Evolutionary conservation across 1,140 invertebrate genomes (phyloP), one percentile per base, ranked within the genome.

Genomic region (Dryas iulia): DNA sequence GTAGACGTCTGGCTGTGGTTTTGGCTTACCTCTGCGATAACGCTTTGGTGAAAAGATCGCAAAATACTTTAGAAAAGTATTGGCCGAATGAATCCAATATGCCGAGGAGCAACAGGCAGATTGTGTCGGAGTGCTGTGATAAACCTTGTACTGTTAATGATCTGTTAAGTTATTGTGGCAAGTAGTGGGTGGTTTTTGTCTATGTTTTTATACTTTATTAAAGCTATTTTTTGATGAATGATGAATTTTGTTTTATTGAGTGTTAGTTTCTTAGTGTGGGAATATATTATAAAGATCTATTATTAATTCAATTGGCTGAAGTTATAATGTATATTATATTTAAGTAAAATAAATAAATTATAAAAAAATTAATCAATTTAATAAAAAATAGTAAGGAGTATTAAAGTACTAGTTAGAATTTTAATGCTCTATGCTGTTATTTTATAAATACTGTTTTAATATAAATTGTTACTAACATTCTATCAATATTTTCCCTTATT

Each of bases 1-100:
- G 72, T 0, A 54, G 67, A 21, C 25, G 63, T 24, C 26, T 73
- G 3, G 63, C 72, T 1, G 56, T 39, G 7, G 30, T 39, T 8
- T 52, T 73, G 64, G 67, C 59, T 23, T 28, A 65, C 1, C 23
- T 70, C 8, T 73, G 72, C 23, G 33, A 67, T 18, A 58, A 65
- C 24, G 59, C 52, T n/a, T 56, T 74, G 8, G 54, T 63, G 11
- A 74, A 74, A 18, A 28, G 68, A 21, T 62, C 59, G 39, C 24
- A 52, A 10, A 28, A 52, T 39, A 5, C 18, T 18, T 10, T 47
- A 47, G 39, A 47, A 2, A 47, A 18, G 14, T 21, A 47, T 21
- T 30, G 30, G 57, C 18, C n/a, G n/a, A 14, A 21, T 2, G 57
- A 33, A 30, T 25, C 18, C 10, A 8, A 3, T n/a, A 8, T 59